Percentiles rank a stretch among this genome's conserved stretches.
Evolutionary conservation across 2,797 vertebrate genomes (phyloP).

Genomic region (Eremophila alpestris): DNA sequence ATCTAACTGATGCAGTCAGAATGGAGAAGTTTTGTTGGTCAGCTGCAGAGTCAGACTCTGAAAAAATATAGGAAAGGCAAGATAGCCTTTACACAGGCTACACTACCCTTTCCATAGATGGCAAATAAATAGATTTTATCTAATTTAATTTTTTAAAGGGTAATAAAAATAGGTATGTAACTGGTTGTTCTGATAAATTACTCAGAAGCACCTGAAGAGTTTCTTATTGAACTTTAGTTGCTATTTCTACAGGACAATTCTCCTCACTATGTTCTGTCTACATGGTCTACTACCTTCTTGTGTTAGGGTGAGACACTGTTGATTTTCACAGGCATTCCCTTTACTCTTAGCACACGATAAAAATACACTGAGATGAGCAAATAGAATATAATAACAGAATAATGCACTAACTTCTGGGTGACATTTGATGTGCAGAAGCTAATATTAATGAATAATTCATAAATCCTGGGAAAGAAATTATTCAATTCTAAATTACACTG

Average conservation of each 20-base stretch:
- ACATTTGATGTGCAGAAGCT: background rate
- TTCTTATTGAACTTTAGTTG: background rate
- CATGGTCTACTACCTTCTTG: background rate
- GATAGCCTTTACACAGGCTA: background rate
- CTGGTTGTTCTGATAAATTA: background rate
- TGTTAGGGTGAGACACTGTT: background rate
- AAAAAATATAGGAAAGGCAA: background rate
- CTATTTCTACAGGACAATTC: background rate
- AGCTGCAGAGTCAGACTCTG: background rate
- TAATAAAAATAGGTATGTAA: background rate
- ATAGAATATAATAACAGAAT: background rate
- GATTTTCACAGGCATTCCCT: background rate
- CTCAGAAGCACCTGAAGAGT: background rate
- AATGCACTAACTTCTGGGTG: background rate
- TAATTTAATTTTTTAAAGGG: background rate
- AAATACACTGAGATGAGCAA: rapidly evolving
- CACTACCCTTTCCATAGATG: background rate
- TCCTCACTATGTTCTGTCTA: background rate
- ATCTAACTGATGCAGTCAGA: background rate
- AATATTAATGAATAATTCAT: background rate
- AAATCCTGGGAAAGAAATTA: background rate
- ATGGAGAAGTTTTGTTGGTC: background rate
- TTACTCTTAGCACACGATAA: rapidly evolving
- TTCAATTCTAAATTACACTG: background rate
- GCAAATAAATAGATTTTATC: background rate